Evolutionary conservation across 1,140 invertebrate genomes (phyloP).

Genomic region (Chrysoperla carnea): DNA sequence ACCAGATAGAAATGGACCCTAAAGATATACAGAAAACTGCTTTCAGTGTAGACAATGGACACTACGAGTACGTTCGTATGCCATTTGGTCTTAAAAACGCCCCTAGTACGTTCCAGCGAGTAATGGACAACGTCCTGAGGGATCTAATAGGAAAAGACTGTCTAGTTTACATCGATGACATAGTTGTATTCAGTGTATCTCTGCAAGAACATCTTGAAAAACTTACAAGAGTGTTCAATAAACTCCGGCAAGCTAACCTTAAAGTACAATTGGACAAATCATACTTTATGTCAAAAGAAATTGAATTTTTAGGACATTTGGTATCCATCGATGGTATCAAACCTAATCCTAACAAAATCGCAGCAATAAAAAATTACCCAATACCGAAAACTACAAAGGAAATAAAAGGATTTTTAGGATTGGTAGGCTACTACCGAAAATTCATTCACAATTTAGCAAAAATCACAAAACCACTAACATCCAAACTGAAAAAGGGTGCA

Average conservation of each 20-base stretch:
- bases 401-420: slow-evolving; percentile 7
- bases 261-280: no score
- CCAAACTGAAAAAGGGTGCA: slow-evolving; percentile 7
- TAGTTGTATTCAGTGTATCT: slow-evolving; percentile 9
- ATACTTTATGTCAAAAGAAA: no score
- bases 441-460: slow-evolving; percentile 11
- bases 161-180: slow-evolving; percentile 20
- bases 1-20: slow-evolving; percentile 24
- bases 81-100: slow-evolving; percentile 24
- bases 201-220: slow-evolving; percentile 9
- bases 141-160: slow-evolving; percentile 11
- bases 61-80: slow-evolving; percentile 22
- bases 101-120: slow-evolving; percentile 26
- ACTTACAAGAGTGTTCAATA: slow-evolving; percentile 8
- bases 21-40: slow-evolving; percentile 24
- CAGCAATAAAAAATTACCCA: slow-evolving; percentile 5
- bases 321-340: no score
- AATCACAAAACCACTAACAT: slow-evolving; percentile 10
- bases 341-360: no score
- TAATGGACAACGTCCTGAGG: slow-evolving; percentile 19
- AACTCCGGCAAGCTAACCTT: no score
- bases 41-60: slow-evolving; percentile 19
- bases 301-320: no score
- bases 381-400: slow-evolving; percentile 5
- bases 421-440: slow-evolving; percentile 10